Conservation (phyloP, 64 coral and sea anemone genomes). For the Platygyra sinensis region DNA sequence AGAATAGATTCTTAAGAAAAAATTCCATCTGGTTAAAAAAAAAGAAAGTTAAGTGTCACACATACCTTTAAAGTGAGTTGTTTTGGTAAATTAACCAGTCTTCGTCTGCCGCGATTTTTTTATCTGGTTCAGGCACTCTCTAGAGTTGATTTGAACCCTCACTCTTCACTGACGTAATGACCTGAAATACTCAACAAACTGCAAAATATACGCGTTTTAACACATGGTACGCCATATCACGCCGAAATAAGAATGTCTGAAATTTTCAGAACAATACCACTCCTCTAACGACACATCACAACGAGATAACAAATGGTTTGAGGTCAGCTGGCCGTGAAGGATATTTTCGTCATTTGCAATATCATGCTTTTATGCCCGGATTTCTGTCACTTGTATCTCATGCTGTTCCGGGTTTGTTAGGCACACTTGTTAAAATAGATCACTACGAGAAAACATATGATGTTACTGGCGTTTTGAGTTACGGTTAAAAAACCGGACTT, state of each 20-base stretch:
- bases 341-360: constrained; percentile 17
- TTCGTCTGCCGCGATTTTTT: not conserved
- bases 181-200: not conserved
- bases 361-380: not conserved
- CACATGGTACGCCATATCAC: not conserved
- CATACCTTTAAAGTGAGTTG: not conserved
- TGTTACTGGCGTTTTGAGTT: too few species aligned
- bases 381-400: not conserved
- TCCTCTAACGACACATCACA: not conserved
- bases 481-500: too few species aligned
- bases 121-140: not conserved
- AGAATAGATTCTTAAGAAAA: too few species aligned
- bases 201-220: not conserved
- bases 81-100: not conserved
- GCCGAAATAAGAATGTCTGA: constrained; percentile 22
- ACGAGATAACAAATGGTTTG: not conserved
- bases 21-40: not conserved
- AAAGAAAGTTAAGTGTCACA: not conserved
- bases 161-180: constrained; percentile 31
- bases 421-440: not conserved
- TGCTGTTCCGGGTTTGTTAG: not conserved
- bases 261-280: constrained; percentile 11
- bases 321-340: constrained; percentile 8
- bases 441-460: not conserved
- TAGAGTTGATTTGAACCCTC: not conserved